Percentiles rank a stretch among this genome's conserved stretches.
These are phyloP conservation scores for Maniola hyperantus DNA, from an alignment of 2,888 invertebrate genomes.

Conservation along the genomic window DNA sequence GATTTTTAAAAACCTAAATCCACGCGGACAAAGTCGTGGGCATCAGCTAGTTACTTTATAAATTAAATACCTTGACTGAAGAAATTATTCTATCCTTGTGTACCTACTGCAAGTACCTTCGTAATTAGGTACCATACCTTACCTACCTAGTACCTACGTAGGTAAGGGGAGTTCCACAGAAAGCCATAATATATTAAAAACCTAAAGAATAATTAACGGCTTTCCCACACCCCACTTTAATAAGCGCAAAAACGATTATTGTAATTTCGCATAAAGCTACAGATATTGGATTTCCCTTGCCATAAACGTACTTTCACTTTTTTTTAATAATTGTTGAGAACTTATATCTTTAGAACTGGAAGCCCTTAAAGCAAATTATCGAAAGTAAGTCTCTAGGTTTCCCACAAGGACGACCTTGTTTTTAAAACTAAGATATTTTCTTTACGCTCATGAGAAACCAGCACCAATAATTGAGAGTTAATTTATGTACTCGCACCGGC, in stretches of 20 bases:
- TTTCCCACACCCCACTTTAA: slow-evolving; percentile 7
- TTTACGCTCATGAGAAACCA: not conserved
- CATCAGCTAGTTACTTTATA: no score
- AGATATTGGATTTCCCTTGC: slow-evolving; percentile 9
- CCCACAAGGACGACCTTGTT: not conserved
- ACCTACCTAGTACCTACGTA: not conserved
- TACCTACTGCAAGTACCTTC: no score
- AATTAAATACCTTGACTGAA: no score
- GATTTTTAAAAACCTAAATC: no score
- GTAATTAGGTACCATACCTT: no score
- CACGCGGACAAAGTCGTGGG: no score
- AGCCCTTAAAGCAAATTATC: slow-evolving; percentile 1
- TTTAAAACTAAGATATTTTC: not conserved
- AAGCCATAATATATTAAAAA: not conserved
- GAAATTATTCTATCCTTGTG: no score
- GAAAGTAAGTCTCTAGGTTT: slow-evolving; percentile 12
- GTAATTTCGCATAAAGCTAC: slow-evolving; percentile 1
- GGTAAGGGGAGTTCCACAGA: not conserved
- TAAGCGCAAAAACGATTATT: slow-evolving; percentile 4
- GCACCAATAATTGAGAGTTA: not conserved
- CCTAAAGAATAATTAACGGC: not conserved
- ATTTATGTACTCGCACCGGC: not conserved
- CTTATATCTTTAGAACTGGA: slow-evolving; percentile 14
- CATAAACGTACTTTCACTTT: slow-evolving; percentile 14
- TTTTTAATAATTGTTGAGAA: slow-evolving; percentile 8